A percentile compares a stretch with the other conserved stretches of the same genome.
Conservation (phyloP, 2,888 invertebrate species). For the Heterodera filipjevi region DNA sequence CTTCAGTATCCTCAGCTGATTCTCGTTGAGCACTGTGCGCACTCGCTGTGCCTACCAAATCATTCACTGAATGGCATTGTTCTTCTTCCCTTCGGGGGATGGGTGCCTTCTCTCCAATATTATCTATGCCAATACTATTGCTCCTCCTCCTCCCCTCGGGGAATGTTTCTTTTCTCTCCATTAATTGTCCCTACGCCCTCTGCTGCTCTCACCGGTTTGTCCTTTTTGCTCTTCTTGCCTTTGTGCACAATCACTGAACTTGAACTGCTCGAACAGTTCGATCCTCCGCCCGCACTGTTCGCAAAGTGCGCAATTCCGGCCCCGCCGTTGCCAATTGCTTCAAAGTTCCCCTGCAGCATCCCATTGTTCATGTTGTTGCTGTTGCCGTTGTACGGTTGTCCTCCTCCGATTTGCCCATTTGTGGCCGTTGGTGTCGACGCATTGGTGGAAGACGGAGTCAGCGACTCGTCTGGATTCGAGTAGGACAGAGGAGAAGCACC, state of each 20-base stretch:
- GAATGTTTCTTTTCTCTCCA: not conserved
- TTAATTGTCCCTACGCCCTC: not conserved
- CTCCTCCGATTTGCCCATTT: constrained; percentile 6
- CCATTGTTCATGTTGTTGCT: not conserved
- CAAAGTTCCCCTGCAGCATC: not conserved
- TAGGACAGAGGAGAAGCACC: constrained; percentile 29
- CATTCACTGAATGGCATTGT: not conserved
- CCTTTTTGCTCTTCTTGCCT: constrained; percentile 68
- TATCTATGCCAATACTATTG: not conserved
- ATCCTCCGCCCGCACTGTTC: constrained; percentile 8
- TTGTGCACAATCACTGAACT: constrained; percentile 23
- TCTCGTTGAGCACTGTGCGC: constrained; percentile 96
- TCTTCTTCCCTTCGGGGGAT: not conserved
- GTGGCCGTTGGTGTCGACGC: constrained; percentile 29
- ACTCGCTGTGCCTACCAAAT: constrained; percentile 84
- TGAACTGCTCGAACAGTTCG: constrained; percentile 28
- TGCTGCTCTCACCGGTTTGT: constrained; percentile 67
- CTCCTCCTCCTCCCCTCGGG: not conserved
- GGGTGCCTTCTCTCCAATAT: not conserved
- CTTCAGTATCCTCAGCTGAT: constrained; percentile 92
- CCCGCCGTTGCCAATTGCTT: not conserved
- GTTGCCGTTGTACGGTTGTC: not conserved
- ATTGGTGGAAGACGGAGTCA: constrained; percentile 34
- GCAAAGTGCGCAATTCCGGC: constrained; percentile 6
- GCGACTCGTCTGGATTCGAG: constrained; percentile 31